phyloP scores from a whole-genome alignment of 2,888 invertebrate genomes.

The Holacanthella duospinosa region DNA sequence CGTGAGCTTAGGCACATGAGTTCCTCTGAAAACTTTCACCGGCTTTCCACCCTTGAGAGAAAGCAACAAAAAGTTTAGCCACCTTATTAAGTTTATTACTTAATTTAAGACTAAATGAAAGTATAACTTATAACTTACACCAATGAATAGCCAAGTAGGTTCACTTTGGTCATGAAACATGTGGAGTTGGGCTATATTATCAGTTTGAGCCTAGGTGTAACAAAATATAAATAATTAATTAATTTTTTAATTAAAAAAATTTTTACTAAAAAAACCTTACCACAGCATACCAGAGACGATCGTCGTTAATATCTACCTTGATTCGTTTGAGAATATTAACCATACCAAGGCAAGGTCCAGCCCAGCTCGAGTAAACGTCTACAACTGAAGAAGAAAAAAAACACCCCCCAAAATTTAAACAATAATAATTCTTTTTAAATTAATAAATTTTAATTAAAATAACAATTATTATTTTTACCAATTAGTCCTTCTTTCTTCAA shows the following conservation, averaged over 20 bases:
- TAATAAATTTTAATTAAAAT: background rate
- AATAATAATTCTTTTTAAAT: background rate
- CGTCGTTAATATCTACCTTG: constrained; percentile 32
- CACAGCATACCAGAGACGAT: constrained; percentile 22
- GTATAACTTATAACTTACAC: constrained; percentile 12
- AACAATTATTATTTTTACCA: constrained; percentile 17
- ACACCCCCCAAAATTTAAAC: background rate
- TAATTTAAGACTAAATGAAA: background rate
- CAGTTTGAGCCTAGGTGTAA: constrained; percentile 26
- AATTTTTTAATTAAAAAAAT: background rate
- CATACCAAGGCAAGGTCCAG: constrained; percentile 31
- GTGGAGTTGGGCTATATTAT: constrained; percentile 27
- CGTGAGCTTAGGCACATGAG: constrained; percentile 27
- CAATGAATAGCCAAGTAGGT: constrained; percentile 33
- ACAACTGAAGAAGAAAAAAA: constrained; percentile 21
- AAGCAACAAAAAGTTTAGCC: no score
- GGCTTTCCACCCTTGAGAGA: constrained; percentile 34
- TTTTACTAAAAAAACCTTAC: constrained; percentile 11
- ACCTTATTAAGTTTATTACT: background rate
- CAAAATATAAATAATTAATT: constrained; percentile 5
- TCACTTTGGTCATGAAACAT: constrained; percentile 34
- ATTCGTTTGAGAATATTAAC: constrained; percentile 30
- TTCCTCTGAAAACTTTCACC: constrained; percentile 28
- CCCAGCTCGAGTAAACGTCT: constrained; percentile 34
- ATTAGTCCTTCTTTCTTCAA: constrained; percentile 32